phyloP scores from a whole-genome alignment of 2,797 vertebrate genomes.

The Malacoctenus gilli region DNA sequence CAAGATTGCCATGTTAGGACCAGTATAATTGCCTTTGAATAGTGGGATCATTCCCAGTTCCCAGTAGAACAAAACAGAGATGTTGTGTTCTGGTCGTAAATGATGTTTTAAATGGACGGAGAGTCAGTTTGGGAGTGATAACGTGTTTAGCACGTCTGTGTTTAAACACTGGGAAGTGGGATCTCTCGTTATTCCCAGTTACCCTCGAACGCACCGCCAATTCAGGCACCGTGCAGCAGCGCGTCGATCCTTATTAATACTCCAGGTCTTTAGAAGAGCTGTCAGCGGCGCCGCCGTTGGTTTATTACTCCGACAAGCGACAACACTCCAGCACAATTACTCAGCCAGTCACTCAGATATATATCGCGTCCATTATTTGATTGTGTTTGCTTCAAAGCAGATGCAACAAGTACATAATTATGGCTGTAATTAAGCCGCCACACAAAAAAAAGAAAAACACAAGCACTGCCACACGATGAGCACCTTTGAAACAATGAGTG shows the following conservation, averaged over 20 bases:
- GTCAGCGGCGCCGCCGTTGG: slow-evolving; percentile 26
- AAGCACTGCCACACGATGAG: slow-evolving; percentile 88
- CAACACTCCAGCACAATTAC: slow-evolving; percentile 80
- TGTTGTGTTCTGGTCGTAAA: no score
- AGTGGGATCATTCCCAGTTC: neutral
- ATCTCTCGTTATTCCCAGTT: no score
- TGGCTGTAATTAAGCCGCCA: slow-evolving; percentile 95
- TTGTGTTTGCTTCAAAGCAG: slow-evolving; percentile 95
- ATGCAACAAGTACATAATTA: slow-evolving; percentile 98
- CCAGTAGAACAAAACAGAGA: no score
- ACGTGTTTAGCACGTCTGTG: no score
- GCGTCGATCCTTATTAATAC: slow-evolving; percentile 25
- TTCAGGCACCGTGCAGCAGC: no score
- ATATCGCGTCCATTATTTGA: slow-evolving; percentile 93
- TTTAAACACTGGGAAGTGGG: no score
- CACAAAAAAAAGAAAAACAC: slow-evolving; percentile 87
- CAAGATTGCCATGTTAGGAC: no score
- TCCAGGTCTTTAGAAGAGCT: slow-evolving; percentile 9
- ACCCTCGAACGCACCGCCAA: no score
- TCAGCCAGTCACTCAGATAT: slow-evolving; percentile 84
- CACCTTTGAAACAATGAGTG: slow-evolving; percentile 97
- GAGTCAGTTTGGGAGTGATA: no score
- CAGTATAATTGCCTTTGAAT: no score
- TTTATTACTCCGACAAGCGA: slow-evolving; percentile 62
- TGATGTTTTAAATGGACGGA: no score